phyloP scores from a whole-genome alignment of 2,888 invertebrate genomes.

The Ferrisia virgata region DNA sequence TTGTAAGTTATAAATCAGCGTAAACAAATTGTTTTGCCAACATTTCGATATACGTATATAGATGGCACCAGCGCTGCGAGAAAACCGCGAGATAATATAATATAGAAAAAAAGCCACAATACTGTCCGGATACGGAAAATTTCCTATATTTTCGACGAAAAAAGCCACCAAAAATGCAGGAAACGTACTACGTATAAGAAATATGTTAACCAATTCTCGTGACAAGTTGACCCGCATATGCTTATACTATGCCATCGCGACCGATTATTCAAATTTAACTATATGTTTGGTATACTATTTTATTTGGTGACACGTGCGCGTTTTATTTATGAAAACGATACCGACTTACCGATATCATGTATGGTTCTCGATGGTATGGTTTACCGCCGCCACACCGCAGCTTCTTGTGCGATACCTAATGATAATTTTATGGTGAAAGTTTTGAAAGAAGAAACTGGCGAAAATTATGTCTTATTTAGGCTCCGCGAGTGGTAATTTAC shows the following conservation, averaged over 20 bases:
- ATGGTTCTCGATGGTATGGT: not conserved
- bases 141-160: not conserved
- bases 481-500: not conserved
- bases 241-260: not conserved
- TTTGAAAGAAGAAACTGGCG: not conserved
- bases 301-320: not conserved
- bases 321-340: not conserved
- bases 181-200: not conserved
- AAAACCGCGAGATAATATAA: not conserved
- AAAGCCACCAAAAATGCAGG: not conserved
- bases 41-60: not conserved
- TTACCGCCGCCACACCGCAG: not conserved
- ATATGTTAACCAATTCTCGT: not conserved
- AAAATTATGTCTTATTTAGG: not conserved
- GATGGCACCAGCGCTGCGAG: not conserved
- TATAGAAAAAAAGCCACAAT: not conserved
- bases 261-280: not conserved
- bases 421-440: not conserved
- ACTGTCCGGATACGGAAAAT: not conserved
- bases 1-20: not conserved
- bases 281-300: not conserved
- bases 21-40: constrained; percentile 6
- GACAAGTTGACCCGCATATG: not conserved
- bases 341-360: too few species aligned
- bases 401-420: not conserved